Conservation (phyloP, 2,113 vertebrate genomes). For the Paramormyrops kingsleyae region DNA sequence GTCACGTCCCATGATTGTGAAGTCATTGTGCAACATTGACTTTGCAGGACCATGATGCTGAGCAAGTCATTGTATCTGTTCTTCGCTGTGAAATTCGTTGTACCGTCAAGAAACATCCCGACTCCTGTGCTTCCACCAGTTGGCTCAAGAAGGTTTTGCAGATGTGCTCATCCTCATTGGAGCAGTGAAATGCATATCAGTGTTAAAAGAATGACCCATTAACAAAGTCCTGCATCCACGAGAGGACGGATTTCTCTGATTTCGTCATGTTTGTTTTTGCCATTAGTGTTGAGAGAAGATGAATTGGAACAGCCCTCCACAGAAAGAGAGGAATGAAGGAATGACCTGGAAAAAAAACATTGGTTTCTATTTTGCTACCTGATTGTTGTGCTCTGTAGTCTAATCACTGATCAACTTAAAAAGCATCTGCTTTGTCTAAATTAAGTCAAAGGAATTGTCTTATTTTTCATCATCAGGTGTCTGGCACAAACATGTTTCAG, state of each 20-base stretch:
- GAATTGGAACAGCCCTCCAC: neutral
- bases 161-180: neutral
- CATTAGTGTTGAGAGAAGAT: neutral
- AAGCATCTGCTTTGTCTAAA: neutral
- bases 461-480: neutral
- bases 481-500: neutral
- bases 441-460: neutral
- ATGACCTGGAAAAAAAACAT: neutral
- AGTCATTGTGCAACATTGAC: neutral
- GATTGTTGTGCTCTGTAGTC: neutral
- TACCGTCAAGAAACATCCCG: neutral
- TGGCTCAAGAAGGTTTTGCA: neutral
- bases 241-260: neutral
- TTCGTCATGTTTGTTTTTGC: neutral
- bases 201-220: neutral
- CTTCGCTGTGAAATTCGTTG: neutral
- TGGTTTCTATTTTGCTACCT: neutral
- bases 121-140: neutral
- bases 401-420: neutral
- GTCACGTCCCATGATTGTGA: neutral
- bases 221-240: neutral
- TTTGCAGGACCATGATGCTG: neutral
- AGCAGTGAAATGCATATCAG: neutral
- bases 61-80: neutral
- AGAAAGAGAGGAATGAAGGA: neutral